A percentile compares a stretch with the other conserved stretches of the same genome.
Evolutionary conservation across 2,113 vertebrate genomes (phyloP).

Genomic region (Gymnocephalus cernua): DNA sequence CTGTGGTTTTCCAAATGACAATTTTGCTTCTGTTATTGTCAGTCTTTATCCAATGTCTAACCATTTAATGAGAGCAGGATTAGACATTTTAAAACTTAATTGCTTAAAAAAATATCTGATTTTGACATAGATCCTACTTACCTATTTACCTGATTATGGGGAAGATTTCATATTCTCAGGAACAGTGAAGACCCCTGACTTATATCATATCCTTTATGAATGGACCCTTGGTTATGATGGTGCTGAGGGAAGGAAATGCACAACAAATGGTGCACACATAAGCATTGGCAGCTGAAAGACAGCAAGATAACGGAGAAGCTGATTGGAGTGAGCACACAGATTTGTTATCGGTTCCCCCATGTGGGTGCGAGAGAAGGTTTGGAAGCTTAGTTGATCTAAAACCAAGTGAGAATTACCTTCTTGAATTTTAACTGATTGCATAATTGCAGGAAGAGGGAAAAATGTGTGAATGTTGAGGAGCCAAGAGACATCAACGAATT

Average conservation of each 20-base stretch:
- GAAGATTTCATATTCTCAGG: background rate
- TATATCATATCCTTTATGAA: slow-evolving; percentile 14
- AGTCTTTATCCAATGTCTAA: background rate
- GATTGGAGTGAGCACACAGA: slow-evolving; percentile 23
- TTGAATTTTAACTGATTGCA: slow-evolving; percentile 26
- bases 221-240: slow-evolving; percentile 18
- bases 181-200: background rate
- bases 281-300: slow-evolving; percentile 16
- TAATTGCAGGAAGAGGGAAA: slow-evolving; percentile 14
- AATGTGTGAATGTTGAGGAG: slow-evolving; percentile 21
- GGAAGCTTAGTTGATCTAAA: slow-evolving; percentile 1
- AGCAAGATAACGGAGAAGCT: background rate
- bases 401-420: slow-evolving; percentile 2
- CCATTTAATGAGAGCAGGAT: slow-evolving; percentile 29
- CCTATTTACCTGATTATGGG: background rate
- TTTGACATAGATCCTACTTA: slow-evolving; percentile 11
- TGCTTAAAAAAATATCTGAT: slow-evolving; percentile 26
- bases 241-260: background rate
- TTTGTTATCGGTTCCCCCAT: slow-evolving; percentile 21
- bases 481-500: background rate
- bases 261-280: slow-evolving; percentile 7
- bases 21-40: slow-evolving; percentile 18
- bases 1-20: slow-evolving; percentile 8
- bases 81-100: slow-evolving; percentile 29
- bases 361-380: background rate